These are phyloP conservation scores for Melipona quadrifasciata DNA, from an alignment of 1,140 invertebrate genomes.

Conservation along the genomic window DNA sequence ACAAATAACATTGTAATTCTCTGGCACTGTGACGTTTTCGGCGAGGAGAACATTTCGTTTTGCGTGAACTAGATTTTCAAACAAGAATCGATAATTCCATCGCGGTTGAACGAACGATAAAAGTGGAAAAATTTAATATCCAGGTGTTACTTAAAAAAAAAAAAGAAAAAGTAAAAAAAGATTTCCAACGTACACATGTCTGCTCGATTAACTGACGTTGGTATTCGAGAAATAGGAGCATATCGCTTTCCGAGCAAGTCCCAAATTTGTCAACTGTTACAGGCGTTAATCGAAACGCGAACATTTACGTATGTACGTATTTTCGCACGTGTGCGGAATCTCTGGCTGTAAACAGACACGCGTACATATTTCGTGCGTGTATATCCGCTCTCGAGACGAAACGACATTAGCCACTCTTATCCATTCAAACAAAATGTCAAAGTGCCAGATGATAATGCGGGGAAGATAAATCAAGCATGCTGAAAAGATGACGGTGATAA, in stretches of 20 bases:
- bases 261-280: neutral
- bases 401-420: slow-evolving; percentile 75
- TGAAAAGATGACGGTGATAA: slow-evolving; percentile 82
- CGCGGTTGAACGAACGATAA: neutral
- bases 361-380: neutral
- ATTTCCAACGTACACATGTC: neutral
- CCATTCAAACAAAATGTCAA: slow-evolving; percentile 81
- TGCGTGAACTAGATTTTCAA: neutral
- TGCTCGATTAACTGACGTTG: neutral
- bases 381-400: slow-evolving; percentile 29
- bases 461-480: slow-evolving; percentile 80
- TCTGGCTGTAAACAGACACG: neutral
- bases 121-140: neutral
- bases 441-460: slow-evolving; percentile 80
- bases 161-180: no score
- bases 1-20: neutral
- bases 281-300: slow-evolving; percentile 12
- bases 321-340: no score
- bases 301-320: no score
- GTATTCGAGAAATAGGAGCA: neutral
- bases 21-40: neutral
- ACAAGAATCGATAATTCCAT: neutral
- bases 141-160: neutral
- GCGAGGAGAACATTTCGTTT: neutral
- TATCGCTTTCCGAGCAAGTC: neutral